Base-by-base conservation (phyloP, 2,113 vertebrate genomes). In the Reinhardtius hippoglossoides region DNA sequence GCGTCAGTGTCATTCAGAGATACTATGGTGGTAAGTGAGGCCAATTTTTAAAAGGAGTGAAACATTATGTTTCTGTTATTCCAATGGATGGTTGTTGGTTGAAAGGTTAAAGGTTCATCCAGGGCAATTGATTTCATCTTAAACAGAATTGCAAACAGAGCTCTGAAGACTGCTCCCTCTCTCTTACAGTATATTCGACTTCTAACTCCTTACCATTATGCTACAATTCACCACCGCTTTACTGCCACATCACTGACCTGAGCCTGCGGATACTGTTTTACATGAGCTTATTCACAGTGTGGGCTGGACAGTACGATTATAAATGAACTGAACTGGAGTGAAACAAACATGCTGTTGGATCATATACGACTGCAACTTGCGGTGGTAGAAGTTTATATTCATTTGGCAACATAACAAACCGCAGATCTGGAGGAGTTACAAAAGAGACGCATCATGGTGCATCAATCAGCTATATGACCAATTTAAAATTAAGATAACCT, bases 401-500 rank as follows among this genome's bases (percentile, higher is more conserved):
- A 78, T 12, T 55, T 16, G 21, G 48, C 20, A 14, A 15, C 14
- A 15, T 21, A 15, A 50, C 31, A 75, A 66, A 35, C 10, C 24
- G n/a, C 13, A 20, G 52, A n/a, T 35, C 4, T 42, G 12, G 18
- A n/a, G 67, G 42, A 58, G 10, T 68, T 7, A 48, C 46, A 18
- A 16, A 48, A 16, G 46, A 48, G 37, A 46, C 27, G 27, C 27
- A 31, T 59, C 15, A 15, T n/a, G 31, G 18, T 64, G 50, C 20
- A 56, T 58, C 12, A 46, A 31, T 82, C 18, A 71, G 18, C 0
- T 26, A 40, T 21, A 69, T 50, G n/a, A 14, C 9, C 10, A 37
- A 23, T 69, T 42, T 3, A 2, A 31, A 59, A 37, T 57, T 8
- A 24, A 44, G n/a, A 37, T 83, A 81, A 98, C 97, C 97, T 97